phyloP scores from a whole-genome alignment of 2,888 invertebrate species.

The Drosophila kuntzei region DNA sequence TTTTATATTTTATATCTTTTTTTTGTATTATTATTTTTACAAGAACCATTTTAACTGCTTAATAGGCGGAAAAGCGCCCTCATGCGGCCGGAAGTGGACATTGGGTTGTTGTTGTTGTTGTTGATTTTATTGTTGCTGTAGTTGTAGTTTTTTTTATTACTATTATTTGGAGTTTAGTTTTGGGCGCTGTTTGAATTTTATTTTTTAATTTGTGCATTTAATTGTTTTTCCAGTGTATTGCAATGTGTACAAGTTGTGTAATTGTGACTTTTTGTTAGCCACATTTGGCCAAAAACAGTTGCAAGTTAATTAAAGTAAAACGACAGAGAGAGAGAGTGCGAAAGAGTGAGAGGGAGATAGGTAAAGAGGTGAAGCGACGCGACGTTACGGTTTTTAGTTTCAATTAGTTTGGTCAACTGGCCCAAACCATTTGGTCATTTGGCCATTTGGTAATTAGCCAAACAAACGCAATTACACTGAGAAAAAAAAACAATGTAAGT shows the following conservation, averaged over 20 bases:
- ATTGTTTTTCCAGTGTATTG: conserved; percentile 50
- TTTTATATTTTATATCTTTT: not conserved
- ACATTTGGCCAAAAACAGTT: conserved; percentile 46
- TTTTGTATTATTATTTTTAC: conserved; percentile 8
- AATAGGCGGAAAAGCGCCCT: conserved; percentile 65
- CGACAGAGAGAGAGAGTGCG: not conserved
- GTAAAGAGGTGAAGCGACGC: not conserved
- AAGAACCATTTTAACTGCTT: conserved; percentile 38
- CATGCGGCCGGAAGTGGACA: conserved; percentile 54
- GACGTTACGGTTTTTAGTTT: conserved; percentile 63
- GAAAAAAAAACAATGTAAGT: not conserved
- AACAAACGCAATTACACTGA: not conserved
- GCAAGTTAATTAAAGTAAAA: conserved; percentile 60
- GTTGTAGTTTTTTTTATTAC: conserved; percentile 8
- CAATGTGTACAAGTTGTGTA: conserved; percentile 23
- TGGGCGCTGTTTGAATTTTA: conserved; percentile 37
- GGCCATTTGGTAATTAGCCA: conserved; percentile 23
- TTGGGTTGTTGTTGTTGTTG: conserved; percentile 1
- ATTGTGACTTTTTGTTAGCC: conserved; percentile 36
- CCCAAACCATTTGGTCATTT: conserved; percentile 1
- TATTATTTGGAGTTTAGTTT: conserved; percentile 3
- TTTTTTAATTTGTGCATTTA: conserved; percentile 19
- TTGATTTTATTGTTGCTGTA: conserved; percentile 8
- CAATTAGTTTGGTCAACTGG: conserved; percentile 46
- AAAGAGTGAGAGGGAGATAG: too few relatives aligned